Evolutionary conservation across 2,888 invertebrate species (phyloP), one percentile per base, ranked within the genome.

Genomic region (Nomada hirtipes): DNA sequence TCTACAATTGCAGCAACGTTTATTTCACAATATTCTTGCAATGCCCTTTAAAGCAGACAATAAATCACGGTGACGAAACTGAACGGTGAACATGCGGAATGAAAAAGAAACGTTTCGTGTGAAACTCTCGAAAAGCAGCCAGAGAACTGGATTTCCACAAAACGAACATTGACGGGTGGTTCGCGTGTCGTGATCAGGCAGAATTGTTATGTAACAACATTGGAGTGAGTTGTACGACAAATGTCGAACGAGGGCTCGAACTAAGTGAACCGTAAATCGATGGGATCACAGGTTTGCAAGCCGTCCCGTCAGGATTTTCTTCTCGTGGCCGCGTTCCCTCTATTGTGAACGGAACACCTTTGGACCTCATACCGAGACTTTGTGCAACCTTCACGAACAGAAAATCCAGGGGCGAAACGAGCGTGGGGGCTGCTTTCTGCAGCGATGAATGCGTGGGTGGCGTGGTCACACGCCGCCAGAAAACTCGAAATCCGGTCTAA

Each of bases 211-310:
- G 91, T 92, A 93, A 93, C 92, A 92, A 92, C 90, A 88, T 88
- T 70, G 84, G 79, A 92, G 91, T 92, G 90, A 93, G 93, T 93
- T 92, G 93, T 92, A 92, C 93, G 92, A 92, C 92, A 93, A 93
- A 93, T 92, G 92, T 93, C 92, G 91, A 87, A 84, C 86, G 89
- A 87, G 88, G 92, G 92, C 91, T 93, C 92, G 92, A 92, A 93
- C 91, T 93, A 93, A 93, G 93, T 92, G 93, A 93, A 93, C 92
- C 93, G 92, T 93, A 86, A 93, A 92, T 91, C 91, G 91, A 91
- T 89, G 90, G 87, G 86, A 88, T 89, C 84, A 86, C 79, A 50
- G 36, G 82, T 78, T 74, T 70, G 79, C 85, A 79, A 73, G 50
- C 71, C 67, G 73, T n/a, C 55, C 79, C 82, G 84, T 81, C 74